Percentiles rank a stretch among this genome's conserved stretches.
These are phyloP conservation scores for Leucoptera coffeella DNA, from an alignment of 2,888 invertebrate genomes.

Conservation along the genomic window DNA sequence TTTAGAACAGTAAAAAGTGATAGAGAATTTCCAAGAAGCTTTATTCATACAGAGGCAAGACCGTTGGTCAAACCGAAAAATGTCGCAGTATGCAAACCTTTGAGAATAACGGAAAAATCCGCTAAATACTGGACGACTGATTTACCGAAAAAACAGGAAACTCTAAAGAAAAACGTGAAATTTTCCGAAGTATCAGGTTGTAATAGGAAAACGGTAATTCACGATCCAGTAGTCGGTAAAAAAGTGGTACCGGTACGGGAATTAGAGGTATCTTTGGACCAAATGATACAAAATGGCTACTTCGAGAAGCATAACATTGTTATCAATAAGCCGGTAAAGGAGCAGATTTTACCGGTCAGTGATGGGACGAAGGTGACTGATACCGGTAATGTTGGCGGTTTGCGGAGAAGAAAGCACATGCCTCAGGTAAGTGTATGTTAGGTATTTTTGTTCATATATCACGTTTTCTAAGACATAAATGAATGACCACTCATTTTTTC, in stretches of 20 bases:
- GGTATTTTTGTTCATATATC: no score
- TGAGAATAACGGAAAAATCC: conserved; percentile 28
- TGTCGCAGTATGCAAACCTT: conserved; percentile 38
- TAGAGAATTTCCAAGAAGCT: conserved; percentile 2
- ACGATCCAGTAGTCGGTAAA: conserved; percentile 33
- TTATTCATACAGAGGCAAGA: background rate
- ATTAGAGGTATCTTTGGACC: conserved; percentile 40
- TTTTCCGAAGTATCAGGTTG: conserved; percentile 47
- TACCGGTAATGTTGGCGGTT: no score
- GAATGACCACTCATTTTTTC: no score
- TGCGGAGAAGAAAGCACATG: conserved; percentile 28
- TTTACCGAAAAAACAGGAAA: conserved; percentile 7
- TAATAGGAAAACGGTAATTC: conserved; percentile 37
- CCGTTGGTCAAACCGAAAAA: conserved; percentile 13
- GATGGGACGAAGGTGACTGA: background rate
- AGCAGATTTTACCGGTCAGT: conserved; percentile 10
- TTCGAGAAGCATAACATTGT: conserved; percentile 45
- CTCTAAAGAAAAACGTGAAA: conserved; percentile 38
- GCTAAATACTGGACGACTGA: conserved; percentile 41
- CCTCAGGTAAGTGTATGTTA: no score
- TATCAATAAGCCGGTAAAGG: conserved; percentile 19
- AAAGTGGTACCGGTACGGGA: conserved; percentile 43
- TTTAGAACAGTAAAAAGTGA: conserved; percentile 3
- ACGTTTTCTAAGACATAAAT: no score
- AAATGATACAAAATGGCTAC: conserved; percentile 46